A percentile compares a stretch with the other conserved stretches of the same genome.
Evolutionary conservation across 2,888 invertebrate species (phyloP).

Genomic region (Oxytorus armatus): DNA sequence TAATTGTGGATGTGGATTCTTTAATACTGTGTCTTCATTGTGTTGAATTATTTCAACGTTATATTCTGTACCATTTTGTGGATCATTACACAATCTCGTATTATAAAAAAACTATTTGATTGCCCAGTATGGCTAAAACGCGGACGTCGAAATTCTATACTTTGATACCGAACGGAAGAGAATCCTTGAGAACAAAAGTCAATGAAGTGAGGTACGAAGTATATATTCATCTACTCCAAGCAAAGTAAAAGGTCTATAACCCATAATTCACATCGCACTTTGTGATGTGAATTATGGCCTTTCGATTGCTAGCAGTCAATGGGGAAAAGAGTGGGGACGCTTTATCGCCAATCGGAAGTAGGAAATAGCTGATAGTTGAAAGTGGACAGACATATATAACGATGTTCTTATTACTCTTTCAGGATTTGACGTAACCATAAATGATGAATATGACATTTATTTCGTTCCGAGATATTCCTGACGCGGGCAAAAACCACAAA

Average conservation of each 20-base stretch:
- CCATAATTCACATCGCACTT: background rate
- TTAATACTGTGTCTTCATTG: constrained; percentile 8
- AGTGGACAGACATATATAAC: constrained; percentile 7
- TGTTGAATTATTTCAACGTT: constrained; percentile 26
- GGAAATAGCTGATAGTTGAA: background rate
- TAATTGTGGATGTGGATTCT: too few species aligned
- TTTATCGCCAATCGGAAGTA: constrained; percentile 28
- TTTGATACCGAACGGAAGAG: constrained; percentile 6
- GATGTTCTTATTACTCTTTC: background rate
- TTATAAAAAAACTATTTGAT: constrained; percentile 26
- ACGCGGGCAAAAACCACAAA: too few species aligned
- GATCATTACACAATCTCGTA: background rate
- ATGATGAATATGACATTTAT: too few species aligned
- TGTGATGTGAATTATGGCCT: constrained; percentile 7
- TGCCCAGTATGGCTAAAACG: constrained; percentile 8
- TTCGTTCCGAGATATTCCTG: too few species aligned
- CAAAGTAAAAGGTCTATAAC: background rate
- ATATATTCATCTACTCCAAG: constrained; percentile 1
- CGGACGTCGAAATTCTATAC: constrained; percentile 51
- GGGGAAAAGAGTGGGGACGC: constrained; percentile 27
- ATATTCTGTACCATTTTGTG: constrained; percentile 22
- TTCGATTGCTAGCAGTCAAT: background rate
- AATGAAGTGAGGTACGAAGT: background rate
- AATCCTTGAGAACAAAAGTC: constrained; percentile 3
- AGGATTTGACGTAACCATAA: too few species aligned